Base-by-base conservation (phyloP, 2,888 invertebrate genomes). In the Amaurobius ferox region DNA sequence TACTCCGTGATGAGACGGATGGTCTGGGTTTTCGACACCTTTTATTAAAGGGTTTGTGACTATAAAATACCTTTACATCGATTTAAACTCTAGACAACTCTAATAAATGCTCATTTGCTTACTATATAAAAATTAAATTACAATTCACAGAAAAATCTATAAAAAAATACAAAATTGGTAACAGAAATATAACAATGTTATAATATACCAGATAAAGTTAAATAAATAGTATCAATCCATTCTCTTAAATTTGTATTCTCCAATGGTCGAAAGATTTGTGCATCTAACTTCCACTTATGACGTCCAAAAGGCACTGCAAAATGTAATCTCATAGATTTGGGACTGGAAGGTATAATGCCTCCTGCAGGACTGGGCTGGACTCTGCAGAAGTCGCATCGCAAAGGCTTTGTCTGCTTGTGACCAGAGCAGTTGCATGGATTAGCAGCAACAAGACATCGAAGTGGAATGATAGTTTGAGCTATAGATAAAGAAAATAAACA, bases 391-490 rank as follows among this genome's bases (percentile, higher is more conserved):
- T 78, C 55, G 29, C 83, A 86, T 35, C 80, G 64, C n/a, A 73
- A 11, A n/a, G 66, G 70, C 19, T 77, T 79, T 11, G 76, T 44
- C 0, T 23, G 61, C 28, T 79, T 80, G 39, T 11, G 16, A n/a
- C 32, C 77, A 26, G 74, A 32, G 55, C 88, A 88, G 30, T 86
- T 86, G 79, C 88, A 88, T 11, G 88, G 86, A 32, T 79, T 79
- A 7, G 72, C 81, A 39, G 86, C 77, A 61, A 88, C 76, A 11
- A 88, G 44, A 40, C 81, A 71, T 9, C 30, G 40, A 26, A 88
- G 40, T 5, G 83, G 86, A 32, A 88, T 74, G 28, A 81, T 48
- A 40, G 77, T 81, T 44, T 85, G 67, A 19, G 68, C 88, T 88
- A 26, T 0, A 61, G 55, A 62, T 11, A 44, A 16, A n/a, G 5